Conservation (phyloP, 1,140 invertebrate genomes). For the Cydia fagiglandana region DNA sequence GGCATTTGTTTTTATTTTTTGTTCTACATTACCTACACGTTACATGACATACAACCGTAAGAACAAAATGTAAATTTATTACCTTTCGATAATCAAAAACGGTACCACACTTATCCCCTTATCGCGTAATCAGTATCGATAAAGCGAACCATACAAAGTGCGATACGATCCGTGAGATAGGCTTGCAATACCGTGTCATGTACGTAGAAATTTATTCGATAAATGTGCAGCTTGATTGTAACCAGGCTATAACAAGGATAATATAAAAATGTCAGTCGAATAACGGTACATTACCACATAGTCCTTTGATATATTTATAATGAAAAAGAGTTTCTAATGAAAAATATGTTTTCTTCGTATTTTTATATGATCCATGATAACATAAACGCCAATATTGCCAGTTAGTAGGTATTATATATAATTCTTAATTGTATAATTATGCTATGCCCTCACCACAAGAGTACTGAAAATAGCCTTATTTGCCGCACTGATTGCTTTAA, state of each 20-base stretch:
- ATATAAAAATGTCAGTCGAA: neutral
- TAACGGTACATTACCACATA: neutral
- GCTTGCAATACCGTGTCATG: constrained; percentile 33
- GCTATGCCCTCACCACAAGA: no score
- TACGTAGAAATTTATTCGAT: constrained; percentile 21
- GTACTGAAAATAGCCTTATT: neutral
- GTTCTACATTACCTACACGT: neutral
- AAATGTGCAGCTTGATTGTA: constrained; percentile 23
- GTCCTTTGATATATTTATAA: no score
- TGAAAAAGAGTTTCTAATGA: no score
- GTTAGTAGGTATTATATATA: no score
- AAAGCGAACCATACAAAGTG: constrained; percentile 46
- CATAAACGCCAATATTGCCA: no score
- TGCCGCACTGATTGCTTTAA: neutral
- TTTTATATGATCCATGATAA: no score
- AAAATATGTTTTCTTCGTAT: no score
- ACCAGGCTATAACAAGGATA: neutral
- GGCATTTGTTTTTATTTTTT: constrained; percentile 17
- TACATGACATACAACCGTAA: neutral
- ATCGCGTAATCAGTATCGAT: constrained; percentile 52
- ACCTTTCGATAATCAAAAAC: constrained; percentile 43
- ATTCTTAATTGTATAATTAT: no score
- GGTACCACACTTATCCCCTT: constrained; percentile 45
- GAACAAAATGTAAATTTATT: constrained; percentile 22
- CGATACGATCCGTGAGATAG: constrained; percentile 45